These are phyloP conservation scores for Trichosurus vulpecula DNA, from an alignment of 2,797 vertebrate species.

Conservation along the genomic window DNA sequence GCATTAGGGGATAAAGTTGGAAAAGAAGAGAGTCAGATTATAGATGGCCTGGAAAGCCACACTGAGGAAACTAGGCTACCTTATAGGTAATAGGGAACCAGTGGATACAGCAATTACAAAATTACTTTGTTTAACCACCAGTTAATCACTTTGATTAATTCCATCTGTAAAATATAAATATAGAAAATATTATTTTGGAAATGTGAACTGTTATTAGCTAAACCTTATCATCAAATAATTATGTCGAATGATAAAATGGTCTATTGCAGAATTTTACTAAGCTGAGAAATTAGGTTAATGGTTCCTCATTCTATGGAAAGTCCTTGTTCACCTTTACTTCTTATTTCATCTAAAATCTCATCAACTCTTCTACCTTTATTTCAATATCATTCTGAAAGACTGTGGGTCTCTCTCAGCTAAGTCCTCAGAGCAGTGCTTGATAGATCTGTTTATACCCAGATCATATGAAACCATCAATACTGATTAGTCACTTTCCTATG, in stretches of 20 bases:
- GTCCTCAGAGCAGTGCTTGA: constrained; percentile 26
- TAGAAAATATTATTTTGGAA: neutral
- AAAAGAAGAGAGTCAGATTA: neutral
- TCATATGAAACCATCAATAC: constrained; percentile 60
- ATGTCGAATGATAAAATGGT: neutral
- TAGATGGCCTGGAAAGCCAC: neutral
- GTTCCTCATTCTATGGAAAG: constrained; percentile 4
- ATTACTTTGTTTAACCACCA: neutral
- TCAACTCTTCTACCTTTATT: neutral
- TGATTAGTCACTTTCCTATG: constrained; percentile 61
- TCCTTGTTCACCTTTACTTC: constrained; percentile 14
- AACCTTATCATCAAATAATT: neutral
- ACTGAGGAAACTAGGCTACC: neutral
- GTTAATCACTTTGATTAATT: neutral
- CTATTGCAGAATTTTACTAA: constrained; percentile 9
- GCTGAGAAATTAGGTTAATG: constrained; percentile 34
- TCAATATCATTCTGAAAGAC: constrained; percentile 30
- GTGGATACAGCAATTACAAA: neutral
- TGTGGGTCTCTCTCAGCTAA: constrained; percentile 41
- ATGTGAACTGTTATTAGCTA: neutral
- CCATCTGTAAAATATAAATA: neutral
- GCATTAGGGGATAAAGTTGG: neutral
- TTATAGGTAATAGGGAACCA: neutral
- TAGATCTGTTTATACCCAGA: constrained; percentile 38
- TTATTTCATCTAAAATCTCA: constrained; percentile 26